A percentile compares a stretch with the other conserved stretches of the same genome.
Conservation (phyloP, 2,113 vertebrate species). For the Myxocyprinus asiaticus region DNA sequence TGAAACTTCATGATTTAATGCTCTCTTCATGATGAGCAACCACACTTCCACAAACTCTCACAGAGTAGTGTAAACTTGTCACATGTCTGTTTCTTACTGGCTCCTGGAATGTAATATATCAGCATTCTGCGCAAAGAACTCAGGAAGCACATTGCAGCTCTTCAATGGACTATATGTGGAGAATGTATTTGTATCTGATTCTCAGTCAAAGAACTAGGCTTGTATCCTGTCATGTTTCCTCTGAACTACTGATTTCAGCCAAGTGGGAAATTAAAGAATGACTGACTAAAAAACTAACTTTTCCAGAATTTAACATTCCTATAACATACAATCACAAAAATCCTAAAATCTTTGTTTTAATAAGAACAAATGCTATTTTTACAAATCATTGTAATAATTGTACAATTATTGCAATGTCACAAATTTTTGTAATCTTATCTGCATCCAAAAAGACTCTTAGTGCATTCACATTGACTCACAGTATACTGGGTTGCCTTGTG, state of each 20-base stretch:
- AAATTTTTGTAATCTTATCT: no score
- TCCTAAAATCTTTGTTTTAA: no score
- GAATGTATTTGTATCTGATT: neutral
- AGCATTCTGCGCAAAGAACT: slow-evolving; percentile 4
- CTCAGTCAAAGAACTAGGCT: neutral
- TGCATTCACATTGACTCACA: neutral
- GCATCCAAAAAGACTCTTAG: no score
- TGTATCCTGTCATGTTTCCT: neutral
- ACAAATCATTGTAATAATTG: no score
- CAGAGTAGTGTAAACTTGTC: slow-evolving; percentile 16
- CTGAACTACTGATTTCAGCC: neutral
- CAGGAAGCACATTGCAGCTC: neutral
- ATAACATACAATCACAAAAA: no score
- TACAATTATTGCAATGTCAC: no score
- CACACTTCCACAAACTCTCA: slow-evolving; percentile 21
- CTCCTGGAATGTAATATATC: slow-evolving; percentile 13
- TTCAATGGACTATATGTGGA: neutral
- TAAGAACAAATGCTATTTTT: no score
- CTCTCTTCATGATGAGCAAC: neutral
- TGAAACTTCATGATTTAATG: slow-evolving; percentile 9
- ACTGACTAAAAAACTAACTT: neutral
- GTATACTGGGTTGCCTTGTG: neutral
- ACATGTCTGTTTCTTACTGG: slow-evolving; percentile 19
- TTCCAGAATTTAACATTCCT: neutral
- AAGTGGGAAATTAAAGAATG: neutral